Conservation (phyloP, 2,113 vertebrate species). For the Zosterops hypoxanthus region DNA sequence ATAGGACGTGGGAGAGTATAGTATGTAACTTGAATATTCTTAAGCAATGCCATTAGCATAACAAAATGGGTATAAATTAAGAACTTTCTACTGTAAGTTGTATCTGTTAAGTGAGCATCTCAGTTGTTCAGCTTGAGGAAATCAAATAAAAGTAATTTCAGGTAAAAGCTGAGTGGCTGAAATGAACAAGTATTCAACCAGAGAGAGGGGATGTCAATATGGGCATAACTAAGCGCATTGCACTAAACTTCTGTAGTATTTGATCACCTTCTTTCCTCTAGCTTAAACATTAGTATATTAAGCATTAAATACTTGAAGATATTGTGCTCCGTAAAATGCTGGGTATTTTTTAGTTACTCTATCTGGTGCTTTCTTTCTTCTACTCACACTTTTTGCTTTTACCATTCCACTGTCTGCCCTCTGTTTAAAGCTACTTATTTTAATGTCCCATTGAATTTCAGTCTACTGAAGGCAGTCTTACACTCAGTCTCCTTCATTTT, state of each 20-base stretch:
- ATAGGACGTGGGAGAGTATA: not conserved
- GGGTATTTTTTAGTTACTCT: not conserved
- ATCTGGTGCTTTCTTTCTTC: not conserved
- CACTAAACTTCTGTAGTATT: not conserved
- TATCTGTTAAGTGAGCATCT: not conserved
- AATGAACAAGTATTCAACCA: not conserved
- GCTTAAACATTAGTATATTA: not conserved
- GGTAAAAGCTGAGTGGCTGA: not conserved
- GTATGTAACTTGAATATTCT: not conserved
- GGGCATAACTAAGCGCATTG: not conserved
- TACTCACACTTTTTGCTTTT: not conserved
- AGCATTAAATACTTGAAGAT: not conserved
- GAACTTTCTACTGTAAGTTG: not conserved
- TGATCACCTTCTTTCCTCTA: not conserved
- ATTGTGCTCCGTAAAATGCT: not conserved
- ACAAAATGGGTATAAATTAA: not conserved
- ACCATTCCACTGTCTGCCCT: not conserved
- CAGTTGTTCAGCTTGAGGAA: not conserved
- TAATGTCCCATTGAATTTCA: not conserved
- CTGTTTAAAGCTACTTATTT: not conserved
- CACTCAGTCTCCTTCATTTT: not conserved
- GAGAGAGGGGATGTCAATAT: not conserved
- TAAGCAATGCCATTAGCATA: not conserved
- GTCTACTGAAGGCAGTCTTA: not conserved
- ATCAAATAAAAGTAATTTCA: not conserved